These are phyloP conservation scores for Radopholus similis DNA, from an alignment of 1,140 invertebrate genomes.

Conservation along the genomic window DNA sequence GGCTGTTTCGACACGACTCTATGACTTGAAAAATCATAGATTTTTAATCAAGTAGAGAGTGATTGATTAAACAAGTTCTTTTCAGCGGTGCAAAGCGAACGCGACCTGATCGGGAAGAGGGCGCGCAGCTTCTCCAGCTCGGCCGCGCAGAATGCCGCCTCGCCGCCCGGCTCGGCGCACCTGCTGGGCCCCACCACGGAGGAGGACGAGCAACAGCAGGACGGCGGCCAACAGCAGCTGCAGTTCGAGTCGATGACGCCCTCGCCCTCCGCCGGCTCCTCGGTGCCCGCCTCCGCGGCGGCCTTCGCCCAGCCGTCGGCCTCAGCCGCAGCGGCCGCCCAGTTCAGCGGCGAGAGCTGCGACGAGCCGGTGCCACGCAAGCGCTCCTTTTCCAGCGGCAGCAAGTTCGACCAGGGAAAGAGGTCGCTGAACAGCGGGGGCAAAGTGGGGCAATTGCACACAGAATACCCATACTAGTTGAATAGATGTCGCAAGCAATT, in stretches of 20 bases:
- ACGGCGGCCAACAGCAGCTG: not conserved
- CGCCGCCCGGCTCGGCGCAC: constrained; percentile 4
- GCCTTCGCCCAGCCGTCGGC: not conserved
- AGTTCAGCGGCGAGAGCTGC: not conserved
- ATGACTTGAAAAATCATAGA: too few relatives aligned
- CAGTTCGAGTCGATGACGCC: not conserved
- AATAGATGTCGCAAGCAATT: too few relatives aligned
- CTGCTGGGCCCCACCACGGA: not conserved
- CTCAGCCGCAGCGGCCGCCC: not conserved
- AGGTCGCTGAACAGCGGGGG: not conserved
- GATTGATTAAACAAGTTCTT: too few relatives aligned
- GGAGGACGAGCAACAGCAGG: not conserved
- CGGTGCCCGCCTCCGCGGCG: not conserved
- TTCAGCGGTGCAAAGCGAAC: constrained; percentile 56
- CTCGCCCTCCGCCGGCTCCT: not conserved
- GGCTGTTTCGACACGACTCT: not conserved
- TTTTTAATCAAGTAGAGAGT: too few relatives aligned
- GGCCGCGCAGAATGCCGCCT: constrained; percentile 5
- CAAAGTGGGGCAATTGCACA: too few relatives aligned
- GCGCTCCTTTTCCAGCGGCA: constrained; percentile 13
- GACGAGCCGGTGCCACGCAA: constrained; percentile 8
- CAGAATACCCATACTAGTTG: too few relatives aligned
- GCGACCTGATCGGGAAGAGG: constrained; percentile 55
- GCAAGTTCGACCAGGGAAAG: constrained; percentile 9
- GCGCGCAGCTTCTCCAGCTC: constrained; percentile 33